A percentile compares a stretch with the other conserved stretches of the same genome.
Evolutionary conservation across 30 jellyfish, hydroid and myxozoan genomes (phyloP).

Genomic region (Aurelia aurita complex sp. Pacific): DNA sequence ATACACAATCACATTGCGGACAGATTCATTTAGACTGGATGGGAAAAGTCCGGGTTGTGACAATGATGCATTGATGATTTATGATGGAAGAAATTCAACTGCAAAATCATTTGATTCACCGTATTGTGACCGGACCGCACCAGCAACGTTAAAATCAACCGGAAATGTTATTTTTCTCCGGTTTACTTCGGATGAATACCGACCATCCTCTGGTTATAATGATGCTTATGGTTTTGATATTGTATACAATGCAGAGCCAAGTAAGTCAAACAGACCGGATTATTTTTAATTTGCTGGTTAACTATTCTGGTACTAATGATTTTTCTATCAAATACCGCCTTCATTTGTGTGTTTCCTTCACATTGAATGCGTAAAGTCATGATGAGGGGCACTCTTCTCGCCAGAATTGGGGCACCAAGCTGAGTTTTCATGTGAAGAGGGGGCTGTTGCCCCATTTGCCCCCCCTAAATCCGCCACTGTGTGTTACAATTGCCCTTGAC

Average conservation of each 20-base stretch:
- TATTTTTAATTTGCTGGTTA: neutral
- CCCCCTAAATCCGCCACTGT: too few relatives aligned
- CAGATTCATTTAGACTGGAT: constrained; percentile 63
- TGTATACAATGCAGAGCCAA: constrained; percentile 71
- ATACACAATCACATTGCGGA: constrained; percentile 49
- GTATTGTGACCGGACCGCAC: constrained; percentile 69
- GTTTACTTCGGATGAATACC: constrained; percentile 61
- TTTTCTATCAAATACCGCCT: too few relatives aligned
- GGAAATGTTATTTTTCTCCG: constrained; percentile 60
- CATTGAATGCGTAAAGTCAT: too few relatives aligned
- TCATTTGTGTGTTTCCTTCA: too few relatives aligned
- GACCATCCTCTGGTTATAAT: constrained; percentile 54
- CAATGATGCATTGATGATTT: constrained; percentile 74
- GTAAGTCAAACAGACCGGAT: constrained; percentile 32
- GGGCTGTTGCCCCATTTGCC: too few relatives aligned
- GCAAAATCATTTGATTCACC: constrained; percentile 73
- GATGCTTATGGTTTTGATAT: constrained; percentile 76
- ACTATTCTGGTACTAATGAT: too few relatives aligned
- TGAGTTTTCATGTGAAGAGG: too few relatives aligned
- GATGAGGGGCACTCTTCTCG: too few relatives aligned
- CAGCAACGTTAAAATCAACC: constrained; percentile 57
- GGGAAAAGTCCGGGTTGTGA: constrained; percentile 70
- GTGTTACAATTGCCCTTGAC: too few relatives aligned
- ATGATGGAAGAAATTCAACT: constrained; percentile 80
- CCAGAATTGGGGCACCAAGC: too few relatives aligned